A percentile compares a stretch with the other conserved stretches of the same genome.
Conservation (phyloP, 2,113 vertebrate genomes). For the Dascyllus trimaculatus region DNA sequence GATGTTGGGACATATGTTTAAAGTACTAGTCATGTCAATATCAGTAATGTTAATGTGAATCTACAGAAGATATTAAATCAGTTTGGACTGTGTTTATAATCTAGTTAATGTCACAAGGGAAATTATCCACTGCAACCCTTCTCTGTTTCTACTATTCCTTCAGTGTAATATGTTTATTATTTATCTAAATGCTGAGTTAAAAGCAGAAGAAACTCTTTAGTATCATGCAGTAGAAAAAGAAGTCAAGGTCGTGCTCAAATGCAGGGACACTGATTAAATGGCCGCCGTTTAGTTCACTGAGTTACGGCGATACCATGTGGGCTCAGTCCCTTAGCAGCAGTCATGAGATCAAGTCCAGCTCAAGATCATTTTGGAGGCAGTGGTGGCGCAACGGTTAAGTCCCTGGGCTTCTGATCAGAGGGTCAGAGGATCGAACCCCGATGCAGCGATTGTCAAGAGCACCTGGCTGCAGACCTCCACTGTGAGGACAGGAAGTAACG, state of each 20-base stretch:
- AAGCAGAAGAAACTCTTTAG: neutral
- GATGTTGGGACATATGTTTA: too few species aligned
- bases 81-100: neutral
- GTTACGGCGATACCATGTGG: too few species aligned
- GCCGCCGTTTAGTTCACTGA: too few species aligned
- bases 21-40: neutral
- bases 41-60: neutral
- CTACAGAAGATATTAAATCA: neutral
- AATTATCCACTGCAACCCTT: neutral
- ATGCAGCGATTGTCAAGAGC: too few species aligned
- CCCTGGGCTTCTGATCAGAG: too few species aligned
- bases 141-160: neutral
- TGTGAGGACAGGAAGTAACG: too few species aligned
- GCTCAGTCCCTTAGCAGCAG: too few species aligned
- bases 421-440: too few species aligned
- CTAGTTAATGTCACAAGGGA: constrained; percentile 6
- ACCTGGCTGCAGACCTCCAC: too few species aligned
- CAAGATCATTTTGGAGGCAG: too few species aligned
- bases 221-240: neutral
- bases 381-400: too few species aligned
- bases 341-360: too few species aligned
- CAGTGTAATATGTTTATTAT: neutral
- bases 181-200: neutral
- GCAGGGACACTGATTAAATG: neutral
- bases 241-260: neutral